A percentile compares a stretch with the other conserved stretches of the same genome.
Conservation (phyloP, 2,888 invertebrate species). For the Electrophaes corylata region DNA sequence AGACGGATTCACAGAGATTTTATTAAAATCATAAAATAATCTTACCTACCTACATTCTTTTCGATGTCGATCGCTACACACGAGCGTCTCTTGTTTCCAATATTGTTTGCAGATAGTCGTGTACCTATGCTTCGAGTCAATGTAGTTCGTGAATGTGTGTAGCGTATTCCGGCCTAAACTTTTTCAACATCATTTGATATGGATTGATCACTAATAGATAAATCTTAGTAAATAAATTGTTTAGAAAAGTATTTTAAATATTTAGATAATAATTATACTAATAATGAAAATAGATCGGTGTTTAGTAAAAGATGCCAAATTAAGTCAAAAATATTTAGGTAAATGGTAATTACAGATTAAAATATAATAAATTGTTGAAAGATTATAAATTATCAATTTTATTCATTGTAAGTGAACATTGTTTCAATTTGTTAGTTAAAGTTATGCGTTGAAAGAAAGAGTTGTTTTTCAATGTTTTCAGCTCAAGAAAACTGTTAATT, state of each 20-base stretch:
- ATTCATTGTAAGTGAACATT: slow-evolving; percentile 83
- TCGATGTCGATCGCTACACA: slow-evolving; percentile 75
- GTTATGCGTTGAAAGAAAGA: slow-evolving; percentile 78
- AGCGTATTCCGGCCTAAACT: slow-evolving; percentile 79
- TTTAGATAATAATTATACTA: slow-evolving; percentile 80
- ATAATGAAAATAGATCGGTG: slow-evolving; percentile 77
- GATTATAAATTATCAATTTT: slow-evolving; percentile 80
- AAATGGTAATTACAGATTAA: slow-evolving; percentile 75
- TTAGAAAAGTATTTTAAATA: slow-evolving; percentile 84
- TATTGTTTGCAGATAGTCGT: slow-evolving; percentile 24
- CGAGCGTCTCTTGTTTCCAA: slow-evolving; percentile 48
- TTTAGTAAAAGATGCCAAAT: slow-evolving; percentile 87
- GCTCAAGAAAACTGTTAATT: slow-evolving; percentile 40
- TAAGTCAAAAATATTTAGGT: slow-evolving; percentile 87
- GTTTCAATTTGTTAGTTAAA: slow-evolving; percentile 84
- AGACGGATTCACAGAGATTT: slow-evolving; percentile 70
- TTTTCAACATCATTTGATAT: slow-evolving; percentile 79
- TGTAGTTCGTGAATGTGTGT: slow-evolving; percentile 62
- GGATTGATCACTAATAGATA: slow-evolving; percentile 73
- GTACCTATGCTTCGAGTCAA: slow-evolving; percentile 56
- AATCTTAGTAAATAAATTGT: slow-evolving; percentile 82
- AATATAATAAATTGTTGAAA: slow-evolving; percentile 77
- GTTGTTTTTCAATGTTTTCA: slow-evolving; percentile 65
- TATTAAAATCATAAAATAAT: slow-evolving; percentile 42
- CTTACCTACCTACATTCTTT: slow-evolving; percentile 59